Evolutionary conservation across 2,797 vertebrate species (phyloP), one percentile per base, ranked within the genome.

Genomic region (Crax fasciolata): DNA sequence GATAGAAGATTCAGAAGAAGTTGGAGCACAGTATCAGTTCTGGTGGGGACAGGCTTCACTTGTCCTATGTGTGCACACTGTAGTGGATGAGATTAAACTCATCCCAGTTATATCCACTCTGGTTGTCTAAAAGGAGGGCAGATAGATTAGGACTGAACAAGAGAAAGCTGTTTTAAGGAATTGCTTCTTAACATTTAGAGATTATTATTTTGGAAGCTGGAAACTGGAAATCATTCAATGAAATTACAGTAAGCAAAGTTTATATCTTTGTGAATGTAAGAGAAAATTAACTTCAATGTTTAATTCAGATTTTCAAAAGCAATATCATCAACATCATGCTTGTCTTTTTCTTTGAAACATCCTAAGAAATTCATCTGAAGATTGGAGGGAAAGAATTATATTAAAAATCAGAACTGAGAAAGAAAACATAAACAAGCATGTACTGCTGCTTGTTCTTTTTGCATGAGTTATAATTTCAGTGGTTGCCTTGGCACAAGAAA

Each of bases 221-320:
- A 48, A 70, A 79, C 9, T 54, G 18, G 11, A 16, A 89, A 84
- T 3, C 27, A n/a, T 49, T 43, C 18, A 21, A 2, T 59, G 32
- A 84, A 44, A 78, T 57, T 35, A 52, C 13, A 70, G 21, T n/a
- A 43, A 80, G 54, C 19, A 54, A 39, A 32, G 1, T 7, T 71
- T 84, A 32, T 4, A 48, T 19, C 19, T 70, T 65, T 43, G 18
- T 48, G 19, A 10, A 35, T 80, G 44, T 43, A 35, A 48, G 35
- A 84, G 72, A 13, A 57, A 81, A 72, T 10, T 28, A 90, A 74
- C 10, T 55, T 3, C 5, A 67, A 27, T 63, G n/a, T 8, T 73
- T 0, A 63, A 5, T 30, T 62, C 3, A 46, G 1, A 0, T 16
- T 46, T 12, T 4, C 51, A 32, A 27, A 15, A 38, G n/a, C 32